These are phyloP conservation scores for Aphodius sticticus DNA, from an alignment of 2,888 invertebrate species.

Conservation along the genomic window DNA sequence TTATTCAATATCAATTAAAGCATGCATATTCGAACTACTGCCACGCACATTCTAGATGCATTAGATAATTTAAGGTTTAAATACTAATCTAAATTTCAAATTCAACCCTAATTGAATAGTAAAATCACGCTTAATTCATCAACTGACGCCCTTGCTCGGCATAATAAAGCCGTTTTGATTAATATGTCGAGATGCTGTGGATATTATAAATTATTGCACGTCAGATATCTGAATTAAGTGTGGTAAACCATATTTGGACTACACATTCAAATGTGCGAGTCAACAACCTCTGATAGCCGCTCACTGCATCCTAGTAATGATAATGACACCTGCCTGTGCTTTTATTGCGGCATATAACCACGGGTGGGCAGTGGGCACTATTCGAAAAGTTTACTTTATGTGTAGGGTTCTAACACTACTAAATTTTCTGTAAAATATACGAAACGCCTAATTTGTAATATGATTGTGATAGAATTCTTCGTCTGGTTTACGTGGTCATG, in stretches of 20 bases:
- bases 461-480: too few relatives aligned
- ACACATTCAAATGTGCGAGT: background rate
- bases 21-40: background rate
- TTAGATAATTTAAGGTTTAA: background rate
- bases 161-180: background rate
- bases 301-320: background rate
- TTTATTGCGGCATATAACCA: too few relatives aligned
- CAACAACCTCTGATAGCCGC: background rate
- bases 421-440: too few relatives aligned
- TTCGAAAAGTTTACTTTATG: too few relatives aligned
- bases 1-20: background rate
- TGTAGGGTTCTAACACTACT: too few relatives aligned
- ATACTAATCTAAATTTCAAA: background rate
- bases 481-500: too few relatives aligned
- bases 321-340: background rate
- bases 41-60: background rate
- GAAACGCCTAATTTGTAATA: too few relatives aligned
- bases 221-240: background rate
- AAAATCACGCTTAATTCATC: background rate
- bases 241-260: background rate
- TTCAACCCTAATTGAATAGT: background rate
- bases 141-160: background rate
- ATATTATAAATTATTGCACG: background rate
- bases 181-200: background rate
- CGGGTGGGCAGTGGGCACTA: too few relatives aligned